These are phyloP conservation scores for Chaenodraco wilsoni DNA, from an alignment of 2,797 vertebrate species.

Conservation along the genomic window DNA sequence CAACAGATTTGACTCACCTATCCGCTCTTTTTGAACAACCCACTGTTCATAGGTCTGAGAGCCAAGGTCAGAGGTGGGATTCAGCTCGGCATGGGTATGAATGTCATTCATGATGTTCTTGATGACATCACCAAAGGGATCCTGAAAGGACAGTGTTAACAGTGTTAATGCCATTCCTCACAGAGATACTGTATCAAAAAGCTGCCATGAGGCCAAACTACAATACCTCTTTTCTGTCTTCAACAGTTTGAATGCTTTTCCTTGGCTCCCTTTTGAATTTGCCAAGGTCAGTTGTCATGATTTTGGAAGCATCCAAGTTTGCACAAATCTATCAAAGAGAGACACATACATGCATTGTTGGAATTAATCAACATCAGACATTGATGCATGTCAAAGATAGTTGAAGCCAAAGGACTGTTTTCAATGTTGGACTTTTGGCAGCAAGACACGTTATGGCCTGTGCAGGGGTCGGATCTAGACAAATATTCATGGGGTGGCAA, in stretches of 20 bases:
- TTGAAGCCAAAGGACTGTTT: constrained; percentile 29
- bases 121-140: constrained; percentile 93
- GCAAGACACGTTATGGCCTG: constrained; percentile 50
- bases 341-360: constrained; percentile 3
- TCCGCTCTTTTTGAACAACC: constrained; percentile 89
- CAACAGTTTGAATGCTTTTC: constrained; percentile 86
- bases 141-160: constrained; percentile 79
- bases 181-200: not conserved
- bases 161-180: not conserved
- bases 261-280: constrained; percentile 83
- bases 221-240: constrained; percentile 86
- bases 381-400: constrained; percentile 1
- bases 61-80: constrained; percentile 87
- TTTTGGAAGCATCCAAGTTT: constrained; percentile 91
- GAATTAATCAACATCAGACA: constrained; percentile 20
- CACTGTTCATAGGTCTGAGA: constrained; percentile 95
- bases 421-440: constrained; percentile 33
- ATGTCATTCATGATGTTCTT: constrained; percentile 91
- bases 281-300: constrained; percentile 87
- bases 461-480: not conserved
- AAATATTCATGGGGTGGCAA: too few species aligned
- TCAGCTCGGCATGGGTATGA: constrained; percentile 85
- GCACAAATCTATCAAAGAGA: constrained; percentile 92
- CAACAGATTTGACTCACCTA: constrained; percentile 76
- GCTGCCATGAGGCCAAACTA: too few species aligned